These are phyloP conservation scores for Xanthorhoe designata DNA, from an alignment of 2,888 invertebrate genomes.

Conservation along the genomic window DNA sequence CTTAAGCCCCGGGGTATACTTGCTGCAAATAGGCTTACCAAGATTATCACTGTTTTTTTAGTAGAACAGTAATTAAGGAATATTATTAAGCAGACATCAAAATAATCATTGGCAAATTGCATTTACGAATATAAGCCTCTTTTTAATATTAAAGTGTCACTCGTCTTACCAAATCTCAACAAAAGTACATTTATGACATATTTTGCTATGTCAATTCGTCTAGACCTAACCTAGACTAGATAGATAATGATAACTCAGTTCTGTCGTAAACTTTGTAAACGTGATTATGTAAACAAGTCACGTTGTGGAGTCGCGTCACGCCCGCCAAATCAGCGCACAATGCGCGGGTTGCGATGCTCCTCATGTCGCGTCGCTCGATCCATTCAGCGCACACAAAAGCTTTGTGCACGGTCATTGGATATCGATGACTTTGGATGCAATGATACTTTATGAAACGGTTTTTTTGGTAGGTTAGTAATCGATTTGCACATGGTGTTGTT, in stretches of 20 bases:
- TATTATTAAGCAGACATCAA: background rate
- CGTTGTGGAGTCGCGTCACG: constrained; percentile 27
- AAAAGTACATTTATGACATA: too few species aligned
- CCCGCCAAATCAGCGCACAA: constrained; percentile 51
- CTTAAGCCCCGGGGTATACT: constrained; percentile 6
- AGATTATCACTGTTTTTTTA: background rate
- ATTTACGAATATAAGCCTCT: background rate
- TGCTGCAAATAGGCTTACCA: constrained; percentile 19
- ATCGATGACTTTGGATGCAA: constrained; percentile 55
- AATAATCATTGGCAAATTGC: background rate
- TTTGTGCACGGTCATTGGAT: constrained; percentile 56
- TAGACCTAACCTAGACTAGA: too few species aligned
- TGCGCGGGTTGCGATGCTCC: constrained; percentile 49
- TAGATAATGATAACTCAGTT: too few species aligned
- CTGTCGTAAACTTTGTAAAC: too few species aligned
- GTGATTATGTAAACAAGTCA: too few species aligned
- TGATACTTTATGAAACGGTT: constrained; percentile 47
- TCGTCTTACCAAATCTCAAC: too few species aligned
- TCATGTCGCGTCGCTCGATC: constrained; percentile 47
- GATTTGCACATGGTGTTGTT: constrained; percentile 16
- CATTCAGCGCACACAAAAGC: constrained; percentile 50
- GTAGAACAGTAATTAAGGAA: background rate
- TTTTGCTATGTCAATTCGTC: too few species aligned
- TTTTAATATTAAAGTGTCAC: background rate
- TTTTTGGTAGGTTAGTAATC: constrained; percentile 17